Conservation (phyloP, 2,797 vertebrate genomes). For the Sphaeramia orbicularis region DNA sequence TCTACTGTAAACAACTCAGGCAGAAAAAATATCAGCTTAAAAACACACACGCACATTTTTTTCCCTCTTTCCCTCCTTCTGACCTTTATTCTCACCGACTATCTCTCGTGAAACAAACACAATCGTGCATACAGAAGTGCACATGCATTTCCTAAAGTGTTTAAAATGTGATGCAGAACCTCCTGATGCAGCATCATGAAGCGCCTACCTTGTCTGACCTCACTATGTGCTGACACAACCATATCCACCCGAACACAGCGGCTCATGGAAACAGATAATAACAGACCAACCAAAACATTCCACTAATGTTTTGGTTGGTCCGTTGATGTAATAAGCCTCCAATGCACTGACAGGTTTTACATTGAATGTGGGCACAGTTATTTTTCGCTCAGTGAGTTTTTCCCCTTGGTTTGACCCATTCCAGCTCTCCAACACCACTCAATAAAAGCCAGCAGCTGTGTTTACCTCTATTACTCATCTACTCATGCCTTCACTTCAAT, state of each 20-base stretch:
- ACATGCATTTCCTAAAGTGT: slow-evolving; percentile 22
- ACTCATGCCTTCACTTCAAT: slow-evolving; percentile 65
- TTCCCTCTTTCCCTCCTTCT: slow-evolving; percentile 11
- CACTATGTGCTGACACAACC: slow-evolving; percentile 68
- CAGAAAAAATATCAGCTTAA: slow-evolving; percentile 42
- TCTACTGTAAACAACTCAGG: slow-evolving; percentile 48
- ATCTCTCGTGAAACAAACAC: slow-evolving; percentile 34
- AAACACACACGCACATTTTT: slow-evolving; percentile 27
- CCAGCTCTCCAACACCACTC: slow-evolving; percentile 66
- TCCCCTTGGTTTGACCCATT: slow-evolving; percentile 70
- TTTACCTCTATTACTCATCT: slow-evolving; percentile 81
- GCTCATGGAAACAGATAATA: slow-evolving; percentile 61
- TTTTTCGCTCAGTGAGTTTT: slow-evolving; percentile 63
- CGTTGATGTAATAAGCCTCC: slow-evolving; percentile 6
- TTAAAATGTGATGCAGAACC: slow-evolving; percentile 37
- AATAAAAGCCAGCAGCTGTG: slow-evolving; percentile 82
- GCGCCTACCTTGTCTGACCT: slow-evolving; percentile 47
- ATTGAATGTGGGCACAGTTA: slow-evolving; percentile 66
- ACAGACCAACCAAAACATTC: slow-evolving; percentile 69
- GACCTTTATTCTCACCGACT: slow-evolving; percentile 36
- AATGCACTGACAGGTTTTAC: slow-evolving; percentile 65
- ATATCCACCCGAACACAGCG: slow-evolving; percentile 32
- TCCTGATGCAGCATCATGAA: slow-evolving; percentile 46
- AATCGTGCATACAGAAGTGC: slow-evolving; percentile 7
- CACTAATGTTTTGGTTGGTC: too few species aligned